Conservation (phyloP, 1,140 invertebrate species). For the Protaetia brevitarsis region DNA sequence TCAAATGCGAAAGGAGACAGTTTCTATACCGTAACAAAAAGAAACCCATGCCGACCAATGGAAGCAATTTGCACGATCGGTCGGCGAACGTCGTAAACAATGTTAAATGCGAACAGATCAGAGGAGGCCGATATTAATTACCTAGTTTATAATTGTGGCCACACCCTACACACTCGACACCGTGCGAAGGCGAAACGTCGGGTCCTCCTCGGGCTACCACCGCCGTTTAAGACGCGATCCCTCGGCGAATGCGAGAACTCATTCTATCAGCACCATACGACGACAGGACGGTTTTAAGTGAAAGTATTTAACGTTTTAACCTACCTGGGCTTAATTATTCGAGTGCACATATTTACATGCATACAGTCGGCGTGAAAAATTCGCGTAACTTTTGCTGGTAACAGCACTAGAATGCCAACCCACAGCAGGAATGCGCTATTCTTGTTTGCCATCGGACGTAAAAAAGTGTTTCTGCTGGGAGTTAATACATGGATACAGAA, state of each 20-base stretch:
- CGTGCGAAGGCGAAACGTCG: slow-evolving; percentile 2
- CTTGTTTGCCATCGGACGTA: not conserved
- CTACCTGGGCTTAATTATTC: not conserved
- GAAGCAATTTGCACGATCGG: slow-evolving; percentile 11
- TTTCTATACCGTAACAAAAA: slow-evolving; percentile 10
- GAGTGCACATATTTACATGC: not conserved
- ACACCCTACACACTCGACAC: slow-evolving; percentile 24
- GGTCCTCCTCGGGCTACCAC: slow-evolving; percentile 11
- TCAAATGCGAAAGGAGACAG: slow-evolving; percentile 5
- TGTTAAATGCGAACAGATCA: slow-evolving; percentile 28
- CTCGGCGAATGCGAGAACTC: no score
- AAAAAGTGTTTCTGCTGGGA: not conserved
- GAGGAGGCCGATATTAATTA: slow-evolving; percentile 34
- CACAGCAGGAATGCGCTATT: not conserved
- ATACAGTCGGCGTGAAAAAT: not conserved
- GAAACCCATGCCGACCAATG: slow-evolving; percentile 1
- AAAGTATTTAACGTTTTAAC: not conserved
- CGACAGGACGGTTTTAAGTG: not conserved
- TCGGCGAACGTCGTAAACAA: slow-evolving; percentile 16
- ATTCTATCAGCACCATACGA: no score
- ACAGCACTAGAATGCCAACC: not conserved
- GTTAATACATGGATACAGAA: not conserved
- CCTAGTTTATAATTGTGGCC: slow-evolving; percentile 32
- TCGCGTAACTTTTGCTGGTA: not conserved
- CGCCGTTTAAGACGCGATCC: no score